Conservation (phyloP, 1,140 invertebrate species). For the Mamestra configurata region DNA sequence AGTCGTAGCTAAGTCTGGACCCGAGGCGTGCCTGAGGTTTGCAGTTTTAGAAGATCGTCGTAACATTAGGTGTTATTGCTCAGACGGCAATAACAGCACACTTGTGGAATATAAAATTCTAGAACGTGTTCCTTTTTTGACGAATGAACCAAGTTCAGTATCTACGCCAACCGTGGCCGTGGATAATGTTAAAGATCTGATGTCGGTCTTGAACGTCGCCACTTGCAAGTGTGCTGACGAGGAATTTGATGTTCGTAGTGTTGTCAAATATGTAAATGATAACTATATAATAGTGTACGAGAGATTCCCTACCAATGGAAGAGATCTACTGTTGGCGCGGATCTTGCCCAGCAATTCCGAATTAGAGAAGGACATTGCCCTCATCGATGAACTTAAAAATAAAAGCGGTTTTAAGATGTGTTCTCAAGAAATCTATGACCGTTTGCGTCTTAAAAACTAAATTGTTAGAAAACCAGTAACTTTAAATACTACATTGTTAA, state of each 20-base stretch:
- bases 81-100: not conserved
- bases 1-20: not conserved
- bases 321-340: not conserved
- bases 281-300: not conserved
- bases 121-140: not conserved
- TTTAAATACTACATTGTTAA: too few relatives aligned
- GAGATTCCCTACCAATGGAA: not conserved
- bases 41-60: not conserved
- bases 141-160: not conserved
- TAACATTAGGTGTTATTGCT: not conserved
- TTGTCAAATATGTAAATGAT: not conserved
- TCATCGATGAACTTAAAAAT: not conserved
- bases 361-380: not conserved
- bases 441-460: too few relatives aligned
- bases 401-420: not conserved
- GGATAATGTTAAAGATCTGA: not conserved
- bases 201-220: not conserved
- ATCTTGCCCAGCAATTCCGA: not conserved
- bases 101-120: not conserved
- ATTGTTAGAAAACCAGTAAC: too few relatives aligned
- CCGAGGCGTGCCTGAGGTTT: not conserved
- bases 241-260: not conserved
- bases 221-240: constrained; percentile 2
- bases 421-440: not conserved
- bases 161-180: not conserved